Base-by-base conservation (phyloP, 2,888 invertebrate genomes). In the Podabrus alpinus region DNA sequence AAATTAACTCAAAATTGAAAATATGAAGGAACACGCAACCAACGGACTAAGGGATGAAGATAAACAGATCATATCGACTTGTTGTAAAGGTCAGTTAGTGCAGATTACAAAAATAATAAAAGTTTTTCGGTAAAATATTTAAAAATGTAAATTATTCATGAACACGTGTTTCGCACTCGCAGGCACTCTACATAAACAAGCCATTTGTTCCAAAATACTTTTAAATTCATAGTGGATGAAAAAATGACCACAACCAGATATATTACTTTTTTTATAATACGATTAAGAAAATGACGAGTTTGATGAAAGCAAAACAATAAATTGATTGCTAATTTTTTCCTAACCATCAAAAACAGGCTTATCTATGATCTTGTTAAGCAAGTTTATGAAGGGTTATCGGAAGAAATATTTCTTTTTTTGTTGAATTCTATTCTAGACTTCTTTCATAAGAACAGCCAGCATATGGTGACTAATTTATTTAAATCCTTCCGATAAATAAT, bases 21-120 rank as follows among this genome's bases (percentile, higher is more conserved):
- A 75, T 67, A 81, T 81, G 81, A 81, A 81, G 72, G 81, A 81
- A 74, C 72, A 77, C 64, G 76, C 80, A 15, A 79, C 75, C 11
- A 81, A 81, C 66, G 81, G 80, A 21, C 77, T 79, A 16, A 74
- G 72, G 45, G 76, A 72, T 15, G 79, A 79, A 45, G 78, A 78
- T 62, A 79, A 77, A 60, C 78, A 81, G 76, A 76, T 81, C 62
- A 76, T 74, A 21, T 75, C 79, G 21, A n/a, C 45, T 0, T 79
- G 79, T 66, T 80, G 79, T 62, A 80, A 79, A 68, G 80, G 80
- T 78, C 68, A 79, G 25, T 29, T 29, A 29, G 71, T 70, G 16
- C 7, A 45, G 11, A 15, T 64, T 64, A 21, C 15, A 29, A 29
- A 66, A 66, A 19, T n/a, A n/a, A 66, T 16, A 62, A 15, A 15